These are phyloP conservation scores for Ivindomyrus marchei DNA, from an alignment of 2,113 vertebrate genomes.

Conservation along the genomic window DNA sequence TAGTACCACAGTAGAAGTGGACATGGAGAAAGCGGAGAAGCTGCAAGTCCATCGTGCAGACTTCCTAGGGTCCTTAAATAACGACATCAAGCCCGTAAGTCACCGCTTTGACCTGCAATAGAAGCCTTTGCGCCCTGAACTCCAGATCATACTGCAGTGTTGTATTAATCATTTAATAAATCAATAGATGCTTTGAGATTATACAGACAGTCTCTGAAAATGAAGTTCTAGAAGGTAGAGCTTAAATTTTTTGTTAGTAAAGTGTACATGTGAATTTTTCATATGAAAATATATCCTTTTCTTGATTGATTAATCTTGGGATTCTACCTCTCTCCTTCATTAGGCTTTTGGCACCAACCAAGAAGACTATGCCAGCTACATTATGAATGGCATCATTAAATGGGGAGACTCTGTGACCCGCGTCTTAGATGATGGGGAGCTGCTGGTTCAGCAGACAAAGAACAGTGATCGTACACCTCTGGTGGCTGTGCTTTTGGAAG, in stretches of 20 bases:
- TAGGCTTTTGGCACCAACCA: slow-evolving; percentile 97
- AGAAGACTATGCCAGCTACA: slow-evolving; percentile 92
- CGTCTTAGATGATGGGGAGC: slow-evolving; percentile 88
- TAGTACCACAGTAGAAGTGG: slow-evolving; percentile 92
- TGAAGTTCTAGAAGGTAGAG: background rate
- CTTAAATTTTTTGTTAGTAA: background rate
- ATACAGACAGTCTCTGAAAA: background rate
- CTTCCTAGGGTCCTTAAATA: slow-evolving; percentile 89
- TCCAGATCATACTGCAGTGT: background rate
- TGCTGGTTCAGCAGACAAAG: slow-evolving; percentile 93
- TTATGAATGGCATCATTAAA: slow-evolving; percentile 98
- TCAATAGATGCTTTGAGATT: background rate
- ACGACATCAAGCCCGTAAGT: slow-evolving; percentile 93
- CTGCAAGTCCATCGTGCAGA: slow-evolving; percentile 82
- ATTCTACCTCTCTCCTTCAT: background rate
- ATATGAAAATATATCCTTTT: background rate
- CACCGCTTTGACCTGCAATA: background rate
- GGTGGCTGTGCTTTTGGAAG: slow-evolving; percentile 91
- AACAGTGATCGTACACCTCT: slow-evolving; percentile 96
- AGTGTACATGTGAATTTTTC: background rate
- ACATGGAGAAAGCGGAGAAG: slow-evolving; percentile 95
- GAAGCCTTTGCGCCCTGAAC: background rate
- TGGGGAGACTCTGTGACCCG: slow-evolving; percentile 93
- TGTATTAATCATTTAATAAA: background rate
- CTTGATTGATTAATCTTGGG: background rate